A percentile compares a stretch with the other conserved stretches of the same genome.
Conservation (phyloP, 2,113 vertebrate species). For the Dasypus novemcinctus region DNA sequence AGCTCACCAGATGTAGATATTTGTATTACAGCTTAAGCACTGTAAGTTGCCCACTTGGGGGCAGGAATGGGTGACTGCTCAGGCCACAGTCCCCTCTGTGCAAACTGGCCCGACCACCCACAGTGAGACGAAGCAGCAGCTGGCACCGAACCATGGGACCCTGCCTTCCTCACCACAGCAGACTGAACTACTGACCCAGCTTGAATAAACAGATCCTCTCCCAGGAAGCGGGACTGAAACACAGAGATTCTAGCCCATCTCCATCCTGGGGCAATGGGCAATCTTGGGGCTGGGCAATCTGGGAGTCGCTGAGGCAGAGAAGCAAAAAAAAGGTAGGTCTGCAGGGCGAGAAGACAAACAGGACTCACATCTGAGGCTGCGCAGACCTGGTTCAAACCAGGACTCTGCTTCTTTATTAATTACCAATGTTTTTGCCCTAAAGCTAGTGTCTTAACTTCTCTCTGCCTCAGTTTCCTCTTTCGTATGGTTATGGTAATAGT, state of each 20-base stretch:
- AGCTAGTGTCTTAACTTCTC: background rate
- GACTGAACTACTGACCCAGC: background rate
- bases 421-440: background rate
- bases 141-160: background rate
- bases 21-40: background rate
- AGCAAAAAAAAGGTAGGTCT: background rate
- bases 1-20: background rate
- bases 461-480: background rate
- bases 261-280: background rate
- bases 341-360: background rate
- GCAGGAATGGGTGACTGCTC: background rate
- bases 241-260: background rate
- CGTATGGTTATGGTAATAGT: background rate
- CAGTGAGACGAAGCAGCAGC: background rate
- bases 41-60: background rate
- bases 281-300: fast-evolving
- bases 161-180: background rate
- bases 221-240: background rate
- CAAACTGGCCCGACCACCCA: background rate
- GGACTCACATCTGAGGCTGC: background rate
- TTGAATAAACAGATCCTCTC: background rate
- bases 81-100: fast-evolving
- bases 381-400: background rate
- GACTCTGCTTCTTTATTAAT: background rate
- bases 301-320: background rate